Evolutionary conservation across 1,140 invertebrate species (phyloP), one percentile per base, ranked within the genome.

Genomic region (Cheumatopsyche charites): DNA sequence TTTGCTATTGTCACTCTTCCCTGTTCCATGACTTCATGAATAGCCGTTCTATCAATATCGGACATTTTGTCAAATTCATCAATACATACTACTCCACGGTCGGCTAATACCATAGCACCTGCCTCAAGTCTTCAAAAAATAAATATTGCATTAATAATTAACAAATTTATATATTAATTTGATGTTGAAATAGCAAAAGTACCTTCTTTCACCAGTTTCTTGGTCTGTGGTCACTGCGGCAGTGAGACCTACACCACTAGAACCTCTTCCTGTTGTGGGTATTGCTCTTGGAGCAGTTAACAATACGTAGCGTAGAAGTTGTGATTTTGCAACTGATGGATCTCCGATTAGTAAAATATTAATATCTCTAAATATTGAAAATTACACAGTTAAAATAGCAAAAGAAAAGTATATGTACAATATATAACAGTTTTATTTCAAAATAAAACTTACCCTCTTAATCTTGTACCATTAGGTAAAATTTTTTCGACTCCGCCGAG

Each of bases 61-160:
- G 96, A 96, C 98, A 99, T 99, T 86, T 99, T 99, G 85, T 99
- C 98, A 83, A 99, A 99, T 86, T 99, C 98, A 83, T 99, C 98
- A 80, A 99, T 99, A 80, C 98, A 99, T 62, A 99, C 97, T 55
- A 99, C 94, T 21, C 98, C 98, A 65, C 97, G 86, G 85, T 99
- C 98, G 0, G 96, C 98, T 25, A 99, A 81, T n/a, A 99, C 98
- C 98, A 99, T 99, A 73, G 98, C 98, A 78, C 98, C 98, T 4
- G 97, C 98, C 86, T 99, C 98, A 19, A 99, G 80, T 68, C 96
- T 89, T 74, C 36, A 66, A 1, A 23, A 11, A 21, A 11, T 19
- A 23, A 58, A 7, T 4, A 17, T n/a, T n/a, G 9, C 7, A 61
- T 25, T 61, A 61, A 7, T 2, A 61, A 61, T 19, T 61, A 17